phyloP scores from a whole-genome alignment of 2,888 invertebrate genomes.

The Athalia rosae region DNA sequence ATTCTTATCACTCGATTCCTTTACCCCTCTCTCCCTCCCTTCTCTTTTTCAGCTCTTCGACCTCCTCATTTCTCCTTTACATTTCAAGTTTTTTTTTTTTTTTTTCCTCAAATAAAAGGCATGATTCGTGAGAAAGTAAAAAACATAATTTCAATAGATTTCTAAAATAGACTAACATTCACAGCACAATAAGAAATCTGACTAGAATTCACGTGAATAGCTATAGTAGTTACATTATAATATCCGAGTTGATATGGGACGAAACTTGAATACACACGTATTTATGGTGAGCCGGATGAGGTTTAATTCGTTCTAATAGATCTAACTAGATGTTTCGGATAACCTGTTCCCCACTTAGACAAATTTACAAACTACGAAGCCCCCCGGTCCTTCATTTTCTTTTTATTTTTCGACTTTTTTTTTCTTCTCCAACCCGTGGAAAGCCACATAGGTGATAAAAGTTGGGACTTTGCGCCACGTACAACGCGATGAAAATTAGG shows the following conservation, averaged over 20 bases:
- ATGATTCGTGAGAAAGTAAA: not conserved
- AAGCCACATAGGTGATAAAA: slow-evolving; percentile 1
- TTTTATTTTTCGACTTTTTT: not conserved
- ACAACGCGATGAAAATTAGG: not conserved
- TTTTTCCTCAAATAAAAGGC: not conserved
- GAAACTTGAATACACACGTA: not conserved
- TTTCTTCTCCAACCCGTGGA: not conserved
- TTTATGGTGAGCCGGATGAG: slow-evolving; percentile 1
- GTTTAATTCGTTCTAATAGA: slow-evolving; percentile 45
- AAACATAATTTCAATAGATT: not conserved
- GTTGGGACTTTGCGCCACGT: slow-evolving; percentile 1
- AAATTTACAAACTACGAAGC: slow-evolving; percentile 36
- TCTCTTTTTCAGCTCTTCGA: slow-evolving; percentile 18
- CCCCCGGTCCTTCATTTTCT: not conserved
- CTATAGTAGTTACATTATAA: not conserved
- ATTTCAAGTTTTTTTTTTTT: slow-evolving; percentile 28
- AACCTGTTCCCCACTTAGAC: slow-evolving; percentile 47
- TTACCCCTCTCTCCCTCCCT: slow-evolving; percentile 1
- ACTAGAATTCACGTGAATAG: not conserved
- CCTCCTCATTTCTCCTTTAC: slow-evolving; percentile 38
- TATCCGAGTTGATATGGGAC: not conserved
- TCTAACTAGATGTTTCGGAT: slow-evolving; percentile 46
- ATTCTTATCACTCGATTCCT: slow-evolving; percentile 48
- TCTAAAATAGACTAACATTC: not conserved
- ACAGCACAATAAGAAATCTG: not conserved